Evolutionary conservation across 2,797 vertebrate genomes (phyloP).

Genomic region (Acanthurus tractus): DNA sequence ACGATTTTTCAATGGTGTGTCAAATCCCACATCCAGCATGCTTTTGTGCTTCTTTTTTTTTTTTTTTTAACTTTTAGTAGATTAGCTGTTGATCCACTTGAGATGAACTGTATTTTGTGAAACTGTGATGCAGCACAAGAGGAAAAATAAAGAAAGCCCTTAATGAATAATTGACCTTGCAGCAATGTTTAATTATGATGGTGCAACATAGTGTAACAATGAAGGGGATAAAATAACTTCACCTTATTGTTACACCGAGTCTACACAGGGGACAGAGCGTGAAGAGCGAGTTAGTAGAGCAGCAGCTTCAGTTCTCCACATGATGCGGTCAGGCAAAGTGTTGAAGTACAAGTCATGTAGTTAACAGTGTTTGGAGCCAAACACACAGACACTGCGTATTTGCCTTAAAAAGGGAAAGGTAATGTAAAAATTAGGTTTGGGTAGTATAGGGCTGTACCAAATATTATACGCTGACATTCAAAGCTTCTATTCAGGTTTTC

Average conservation of each 20-base stretch:
- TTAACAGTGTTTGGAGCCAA: too few species aligned
- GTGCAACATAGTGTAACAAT: slow-evolving; percentile 52
- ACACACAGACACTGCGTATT: background rate
- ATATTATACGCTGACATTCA: too few species aligned
- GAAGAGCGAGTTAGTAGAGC: background rate
- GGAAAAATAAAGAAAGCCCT: slow-evolving; percentile 34
- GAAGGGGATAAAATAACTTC: slow-evolving; percentile 10
- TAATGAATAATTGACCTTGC: slow-evolving; percentile 62
- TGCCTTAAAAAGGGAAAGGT: too few species aligned
- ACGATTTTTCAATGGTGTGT: background rate
- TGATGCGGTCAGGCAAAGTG: background rate
- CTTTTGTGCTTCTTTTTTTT: background rate
- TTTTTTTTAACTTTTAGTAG: background rate
- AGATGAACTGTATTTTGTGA: slow-evolving; percentile 34
- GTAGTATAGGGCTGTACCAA: too few species aligned
- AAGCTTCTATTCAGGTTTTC: too few species aligned
- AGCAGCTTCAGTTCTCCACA: background rate
- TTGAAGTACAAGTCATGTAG: background rate
- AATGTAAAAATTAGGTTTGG: too few species aligned
- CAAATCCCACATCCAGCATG: background rate
- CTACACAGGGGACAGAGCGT: background rate
- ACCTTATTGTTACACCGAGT: background rate
- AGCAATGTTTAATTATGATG: slow-evolving; percentile 46
- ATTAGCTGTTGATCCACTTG: slow-evolving; percentile 23
- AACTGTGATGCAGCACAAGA: slow-evolving; percentile 17